Base-by-base conservation (phyloP, 2,797 vertebrate genomes). In the Hypotaenidia okinawae region DNA sequence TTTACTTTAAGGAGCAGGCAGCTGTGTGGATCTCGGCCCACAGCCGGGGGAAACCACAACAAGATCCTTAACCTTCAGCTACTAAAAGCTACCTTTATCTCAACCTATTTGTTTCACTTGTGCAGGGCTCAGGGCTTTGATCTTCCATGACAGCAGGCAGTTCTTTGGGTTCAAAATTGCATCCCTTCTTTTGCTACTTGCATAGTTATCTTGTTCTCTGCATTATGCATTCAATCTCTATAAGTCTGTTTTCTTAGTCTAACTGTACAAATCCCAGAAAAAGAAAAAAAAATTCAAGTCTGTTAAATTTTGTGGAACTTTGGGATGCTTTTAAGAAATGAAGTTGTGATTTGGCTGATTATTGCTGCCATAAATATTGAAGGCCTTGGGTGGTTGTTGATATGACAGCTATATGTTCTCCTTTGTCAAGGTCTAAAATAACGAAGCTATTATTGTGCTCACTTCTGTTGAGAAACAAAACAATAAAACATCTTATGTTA, bases 221-320 rank as follows among this genome's bases (percentile, higher is more conserved):
- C 7, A 8, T 75, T 59, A 52, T 7, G 12, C n/a, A 49, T 33
- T 15, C 7, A 5, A 21, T 13, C n/a, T 37, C 2, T 24, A 9
- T 7, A 55, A 43, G 6, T 21, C 28, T 6, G 14, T 57, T 64
- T 19, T 76, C 12, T 62, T 43, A 43, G 51, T 43, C 73, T 47
- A 35, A 9, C 5, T 14, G 0, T 2, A 15, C 19, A 15, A 41
- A 3, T 2, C 6, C 0, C 5, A 47, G 22, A 35, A 35, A 35
- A 35, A 35, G 35, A 35, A 47, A 27, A 64, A 90, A 91, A 37
- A 23, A 73, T 66, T 16, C 37, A 62, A 23, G 15, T 12, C 35
- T 55, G 55, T 41, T 3, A 16, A 64, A 33, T 73, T n/a, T 8
- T 33, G 18, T 6, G 61, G 2, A 87, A 78, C 7, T 64, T 32